phyloP scores from a whole-genome alignment of 2,888 invertebrate genomes.

The Caenorhabditis sp. region DNA sequence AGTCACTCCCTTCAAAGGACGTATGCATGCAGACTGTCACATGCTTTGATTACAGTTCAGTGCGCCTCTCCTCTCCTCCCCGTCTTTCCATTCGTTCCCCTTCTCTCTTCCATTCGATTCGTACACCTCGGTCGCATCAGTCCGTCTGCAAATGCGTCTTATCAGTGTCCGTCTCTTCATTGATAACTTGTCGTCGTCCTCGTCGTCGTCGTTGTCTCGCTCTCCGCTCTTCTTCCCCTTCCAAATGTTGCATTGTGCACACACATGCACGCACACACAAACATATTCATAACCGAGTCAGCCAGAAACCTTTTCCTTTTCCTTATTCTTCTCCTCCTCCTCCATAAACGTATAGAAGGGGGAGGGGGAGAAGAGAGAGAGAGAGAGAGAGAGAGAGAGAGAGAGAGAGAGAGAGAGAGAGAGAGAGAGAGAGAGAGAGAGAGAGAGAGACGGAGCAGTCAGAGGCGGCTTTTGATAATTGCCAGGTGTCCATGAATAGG shows the following conservation, averaged over 20 bases:
- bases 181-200: conserved; percentile 11
- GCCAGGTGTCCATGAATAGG: conserved; percentile 25
- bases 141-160: not conserved
- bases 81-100: not conserved
- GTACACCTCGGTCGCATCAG: conserved; percentile 24
- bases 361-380: not conserved
- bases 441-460: not conserved
- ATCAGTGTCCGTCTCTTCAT: not conserved
- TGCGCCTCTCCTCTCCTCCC: conserved; percentile 33
- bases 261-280: conserved; percentile 3
- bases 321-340: not conserved
- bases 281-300: not conserved
- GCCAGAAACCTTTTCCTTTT: conserved; percentile 5
- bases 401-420: not conserved
- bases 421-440: not conserved
- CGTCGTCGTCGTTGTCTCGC: not conserved
- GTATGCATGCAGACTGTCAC: not conserved
- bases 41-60: no score
- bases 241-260: conserved; percentile 8
- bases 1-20: not conserved
- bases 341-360: conserved; percentile 2
- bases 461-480: conserved; percentile 15
- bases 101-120: conserved; percentile 27
- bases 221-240: no score
- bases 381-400: not conserved